Evolutionary conservation across 1,140 invertebrate species (phyloP).

Genomic region (Hermatobates lingyangjiaoensis): DNA sequence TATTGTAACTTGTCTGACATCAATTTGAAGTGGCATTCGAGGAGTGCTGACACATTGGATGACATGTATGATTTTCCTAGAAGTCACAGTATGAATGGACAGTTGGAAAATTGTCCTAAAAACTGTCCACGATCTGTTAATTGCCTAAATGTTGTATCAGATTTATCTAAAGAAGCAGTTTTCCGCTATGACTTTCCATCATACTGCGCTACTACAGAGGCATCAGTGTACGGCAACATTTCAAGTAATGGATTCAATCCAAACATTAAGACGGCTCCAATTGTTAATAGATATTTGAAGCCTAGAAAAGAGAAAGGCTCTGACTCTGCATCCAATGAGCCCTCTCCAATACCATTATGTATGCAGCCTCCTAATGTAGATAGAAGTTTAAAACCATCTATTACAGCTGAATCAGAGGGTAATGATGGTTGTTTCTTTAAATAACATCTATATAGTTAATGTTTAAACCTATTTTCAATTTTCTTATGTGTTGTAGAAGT

Average conservation of each 20-base stretch:
- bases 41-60: slow-evolving; percentile 24
- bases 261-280: slow-evolving; percentile 31
- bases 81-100: slow-evolving; percentile 33
- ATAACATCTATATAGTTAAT: not conserved
- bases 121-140: slow-evolving; percentile 13
- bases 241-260: too few species aligned
- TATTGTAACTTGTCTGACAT: slow-evolving; percentile 19
- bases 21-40: slow-evolving; percentile 7
- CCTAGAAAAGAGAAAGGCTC: slow-evolving; percentile 42
- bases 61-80: slow-evolving; percentile 55
- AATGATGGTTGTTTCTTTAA: too few species aligned
- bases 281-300: slow-evolving; percentile 58
- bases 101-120: slow-evolving; percentile 14
- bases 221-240: slow-evolving; percentile 35
- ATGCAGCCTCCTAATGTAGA: slow-evolving; percentile 32
- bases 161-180: slow-evolving; percentile 17
- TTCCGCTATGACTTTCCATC: slow-evolving; percentile 38
- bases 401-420: slow-evolving; percentile 12
- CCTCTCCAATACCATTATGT: slow-evolving; percentile 19
- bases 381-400: slow-evolving; percentile 31
- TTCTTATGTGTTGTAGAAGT: slow-evolving; percentile 1
- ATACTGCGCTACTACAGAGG: slow-evolving; percentile 23
- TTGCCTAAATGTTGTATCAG: not conserved
- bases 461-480: not conserved
- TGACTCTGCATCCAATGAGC: slow-evolving; percentile 24